Base-by-base conservation (phyloP, 2,888 invertebrate species). In the Labia minor region DNA sequence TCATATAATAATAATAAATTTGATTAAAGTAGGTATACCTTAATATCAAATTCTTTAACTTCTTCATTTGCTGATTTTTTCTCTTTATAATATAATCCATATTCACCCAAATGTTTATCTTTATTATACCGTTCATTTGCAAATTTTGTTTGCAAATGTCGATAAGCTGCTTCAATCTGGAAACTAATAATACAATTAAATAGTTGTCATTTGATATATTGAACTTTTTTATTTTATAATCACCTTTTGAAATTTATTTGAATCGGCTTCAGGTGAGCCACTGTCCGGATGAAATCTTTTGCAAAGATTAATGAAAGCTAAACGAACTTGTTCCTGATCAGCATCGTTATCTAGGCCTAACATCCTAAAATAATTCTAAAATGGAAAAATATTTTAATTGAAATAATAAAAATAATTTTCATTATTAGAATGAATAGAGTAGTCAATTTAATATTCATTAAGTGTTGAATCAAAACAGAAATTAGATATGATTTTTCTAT, bases 251-350 rank as follows among this genome's bases (percentile, higher is more conserved):
- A 95, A 94, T 75, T 86, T 88, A 37, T 84, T 82, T 63, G 84
- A 81, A 76, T 85, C 82, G n/a, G 92, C 89, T 70, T 88, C 85
- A 0, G 82, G 77, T 0, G 83, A 81, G 0, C 87, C 86, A 63
- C 90, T 88, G 73, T 95, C 95, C 0, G 95, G 94, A 77, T 95
- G 94, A 73, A 86, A 91, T 72, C 83, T 83, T 76, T 92, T 93
- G 0, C 88, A 92, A 61, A 92, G 79, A 66, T 82, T 79, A 64
- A 93, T 78, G 74, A 90, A 94, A 1, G 90, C 87, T 71, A 81
- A 76, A 66, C 88, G 82, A 8, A 92, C 83, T 20, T 84, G 83
- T 73, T 88, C 86, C 76, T 89, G 87, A 71, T 88, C 87, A 19
- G 89, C 86, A 66, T 84, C 78, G 71, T 85, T 81, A 0, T 83